Conservation (phyloP, 2,888 invertebrate species). For the Byasa hedistus region DNA sequence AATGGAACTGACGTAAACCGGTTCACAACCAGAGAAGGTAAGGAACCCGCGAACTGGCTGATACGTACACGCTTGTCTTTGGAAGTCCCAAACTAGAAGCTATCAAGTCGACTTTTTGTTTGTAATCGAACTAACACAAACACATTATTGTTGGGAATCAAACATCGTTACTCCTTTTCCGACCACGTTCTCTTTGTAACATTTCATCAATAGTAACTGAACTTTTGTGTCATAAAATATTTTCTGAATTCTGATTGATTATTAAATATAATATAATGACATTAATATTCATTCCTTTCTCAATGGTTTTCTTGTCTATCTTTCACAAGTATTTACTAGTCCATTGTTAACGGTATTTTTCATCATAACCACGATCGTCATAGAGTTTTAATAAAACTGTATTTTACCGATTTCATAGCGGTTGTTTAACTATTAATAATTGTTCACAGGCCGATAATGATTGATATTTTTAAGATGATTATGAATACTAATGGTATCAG, state of each 20-base stretch:
- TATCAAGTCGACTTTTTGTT: not conserved
- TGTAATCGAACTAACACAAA: not conserved
- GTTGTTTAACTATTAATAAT: too few relatives aligned
- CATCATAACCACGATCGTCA: not conserved
- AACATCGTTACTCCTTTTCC: not conserved
- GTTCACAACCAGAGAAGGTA: constrained; percentile 96
- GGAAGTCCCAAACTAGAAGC: constrained; percentile 31
- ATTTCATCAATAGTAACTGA: not conserved
- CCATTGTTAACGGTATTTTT: not conserved
- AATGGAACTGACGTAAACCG: constrained; percentile 96
- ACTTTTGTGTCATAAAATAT: not conserved
- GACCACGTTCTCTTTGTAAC: not conserved
- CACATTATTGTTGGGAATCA: not conserved
- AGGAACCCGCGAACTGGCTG: constrained; percentile 71
- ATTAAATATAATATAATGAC: not conserved
- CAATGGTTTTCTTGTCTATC: not conserved
- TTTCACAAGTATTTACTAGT: not conserved
- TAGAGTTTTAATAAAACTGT: too few relatives aligned
- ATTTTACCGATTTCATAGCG: too few relatives aligned
- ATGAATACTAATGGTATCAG: too few relatives aligned
- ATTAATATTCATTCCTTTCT: not conserved
- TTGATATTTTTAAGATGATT: too few relatives aligned
- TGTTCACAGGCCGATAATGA: too few relatives aligned
- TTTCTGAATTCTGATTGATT: not conserved
- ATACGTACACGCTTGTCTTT: constrained; percentile 54